phyloP scores from a whole-genome alignment of 2,888 invertebrate genomes.

The Polia nebulosa region DNA sequence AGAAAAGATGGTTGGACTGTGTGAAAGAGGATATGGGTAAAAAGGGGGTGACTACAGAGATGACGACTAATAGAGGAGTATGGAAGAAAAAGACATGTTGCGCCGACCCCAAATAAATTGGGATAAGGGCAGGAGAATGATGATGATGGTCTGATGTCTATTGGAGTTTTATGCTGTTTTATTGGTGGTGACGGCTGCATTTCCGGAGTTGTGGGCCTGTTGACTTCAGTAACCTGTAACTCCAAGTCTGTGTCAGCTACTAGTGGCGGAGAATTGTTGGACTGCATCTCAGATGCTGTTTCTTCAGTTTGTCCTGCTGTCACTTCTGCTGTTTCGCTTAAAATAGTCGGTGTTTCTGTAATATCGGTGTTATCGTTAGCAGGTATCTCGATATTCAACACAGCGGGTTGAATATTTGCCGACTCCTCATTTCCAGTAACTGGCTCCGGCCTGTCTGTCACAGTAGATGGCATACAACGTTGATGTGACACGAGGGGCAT shows the following conservation, averaged over 20 bases:
- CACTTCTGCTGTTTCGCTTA: too few relatives aligned
- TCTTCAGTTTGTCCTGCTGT: conserved; percentile 35
- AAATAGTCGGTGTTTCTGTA: too few relatives aligned
- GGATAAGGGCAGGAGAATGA: too few relatives aligned
- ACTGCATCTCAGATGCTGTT: conserved; percentile 32
- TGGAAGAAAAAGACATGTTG: too few relatives aligned
- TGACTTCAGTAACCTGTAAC: conserved; percentile 8
- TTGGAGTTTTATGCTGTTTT: not conserved
- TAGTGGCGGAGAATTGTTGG: conserved; percentile 29
- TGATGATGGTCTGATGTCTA: not conserved
- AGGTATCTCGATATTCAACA: not conserved
- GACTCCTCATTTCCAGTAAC: conserved; percentile 25
- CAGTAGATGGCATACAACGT: conserved; percentile 41
- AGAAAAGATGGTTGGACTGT: too few relatives aligned
- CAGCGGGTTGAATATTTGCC: too few relatives aligned
- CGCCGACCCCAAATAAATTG: too few relatives aligned
- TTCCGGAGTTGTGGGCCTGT: too few relatives aligned
- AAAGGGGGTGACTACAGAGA: too few relatives aligned
- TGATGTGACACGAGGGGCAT: too few relatives aligned
- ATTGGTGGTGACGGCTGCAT: not conserved
- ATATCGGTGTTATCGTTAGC: not conserved
- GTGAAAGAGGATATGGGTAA: too few relatives aligned
- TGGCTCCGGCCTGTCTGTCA: conserved; percentile 41
- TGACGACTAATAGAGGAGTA: too few relatives aligned
- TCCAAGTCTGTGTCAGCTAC: conserved; percentile 7